Evolutionary conservation across 2,113 vertebrate species (phyloP), one percentile per base, ranked within the genome.

Genomic region (Ptilorrhoa leucosticta): DNA sequence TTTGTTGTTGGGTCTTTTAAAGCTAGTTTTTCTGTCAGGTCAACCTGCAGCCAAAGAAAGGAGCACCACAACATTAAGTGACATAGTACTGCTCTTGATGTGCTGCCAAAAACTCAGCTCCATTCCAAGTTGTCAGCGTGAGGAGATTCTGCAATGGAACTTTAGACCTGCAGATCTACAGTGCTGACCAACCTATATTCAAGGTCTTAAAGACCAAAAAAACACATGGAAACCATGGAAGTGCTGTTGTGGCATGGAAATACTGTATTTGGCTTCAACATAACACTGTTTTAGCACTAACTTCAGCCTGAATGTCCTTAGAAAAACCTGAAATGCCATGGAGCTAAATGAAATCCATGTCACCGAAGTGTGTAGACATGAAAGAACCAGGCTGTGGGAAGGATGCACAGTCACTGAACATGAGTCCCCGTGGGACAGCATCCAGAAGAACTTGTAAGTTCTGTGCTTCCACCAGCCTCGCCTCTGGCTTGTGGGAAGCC

Each of bases 211-310:
- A 82, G 23, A 79, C 13, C 23, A 83, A 39, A 54, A 83, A 65
- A 8, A 40, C 27, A 53, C 7, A 8, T 2, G 18, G 10, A 16
- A 63, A 44, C 23, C 13, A 7, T 0, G 1, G 13, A 57, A 27
- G 2, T 2, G 31, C 3, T 51, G 22, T 11, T 6, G 0, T 2
- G 44, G 18, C 4, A 68, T 0, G 7, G 30, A 68, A 87, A 44
- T 23, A 5, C 5, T 1, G 0, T 2, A 8, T 28, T 75, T 60
- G 1, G 0, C 39, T 48, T 63, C 61, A 80, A 20, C 0, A 0
- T 7, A 61, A 56, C 4, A 13, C 14, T 35, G 14, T 31, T 90
- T 78, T 18, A 64, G 37, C 78, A 79, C 42, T 13, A 66, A 42
- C 20, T 48, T 64, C 66, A 86, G 31, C 37, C 31, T 76, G 19